Base-by-base conservation (phyloP, 2,797 vertebrate species). In the Sebastes baramenuke region DNA sequence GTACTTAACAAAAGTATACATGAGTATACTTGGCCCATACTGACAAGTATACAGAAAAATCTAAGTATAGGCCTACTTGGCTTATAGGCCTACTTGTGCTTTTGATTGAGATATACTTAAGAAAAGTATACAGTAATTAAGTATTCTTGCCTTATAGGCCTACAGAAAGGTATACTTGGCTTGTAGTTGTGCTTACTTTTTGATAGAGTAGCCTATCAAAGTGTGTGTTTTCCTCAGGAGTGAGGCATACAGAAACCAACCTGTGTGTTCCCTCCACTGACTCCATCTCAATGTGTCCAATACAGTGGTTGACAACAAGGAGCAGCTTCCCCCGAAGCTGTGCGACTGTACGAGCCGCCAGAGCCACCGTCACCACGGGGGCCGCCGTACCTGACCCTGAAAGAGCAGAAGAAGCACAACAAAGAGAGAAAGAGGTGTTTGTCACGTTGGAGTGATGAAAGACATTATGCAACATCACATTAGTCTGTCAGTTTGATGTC, bases 271-370 rank as follows among this genome's bases (percentile, higher is more conserved):
- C 98, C 97, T 38, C 98, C 98, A 1, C 98, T 99, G 59, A 98
- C 97, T 97, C 98, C 98, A 99, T 99, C 84, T 99, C 98, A 20
- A 99, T 97, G 93, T 99, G 98, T 4, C 98, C 98, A 7, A 99
- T 96, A 52, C 98, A 99, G 90, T 99, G 97, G 83, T 98, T 99
- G 20, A 99, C 97, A 0, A 96, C 97, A 9, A 99, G 58, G 32
- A 99, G 91, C 0, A 97, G 97, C 49, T 97, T 97, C 49, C 94
- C 93, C 98, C 97, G 98, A 1, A 98, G 94, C 83, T 97, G 98
- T 0, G 98, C 93, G 3, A 99, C 94, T 0, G 98, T 97, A 1
- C 97, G 96, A 0, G 97, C 98, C 52, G 98, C 97, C 5, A 97
- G 76, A 0, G 97, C 98, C 54, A 97, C 96, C 0, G 94, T 96